Conservation (phyloP, 2,888 invertebrate species). For the Resseliella maxima region DNA sequence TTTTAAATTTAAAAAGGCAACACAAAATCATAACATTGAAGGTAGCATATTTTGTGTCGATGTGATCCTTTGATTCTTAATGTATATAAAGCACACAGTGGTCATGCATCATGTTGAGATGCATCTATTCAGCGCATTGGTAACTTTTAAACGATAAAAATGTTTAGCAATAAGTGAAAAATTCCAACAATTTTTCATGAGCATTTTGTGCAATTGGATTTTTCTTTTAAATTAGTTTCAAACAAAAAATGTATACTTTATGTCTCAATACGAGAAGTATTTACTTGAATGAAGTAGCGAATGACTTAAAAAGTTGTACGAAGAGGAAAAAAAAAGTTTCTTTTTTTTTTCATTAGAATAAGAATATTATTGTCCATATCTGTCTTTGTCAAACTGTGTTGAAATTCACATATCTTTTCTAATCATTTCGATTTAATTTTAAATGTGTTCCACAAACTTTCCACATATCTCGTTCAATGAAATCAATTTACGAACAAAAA, state of each 20-base stretch:
- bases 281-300: neutral
- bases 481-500: neutral
- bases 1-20: too few relatives aligned
- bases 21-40: too few relatives aligned
- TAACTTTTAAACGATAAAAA: too few relatives aligned
- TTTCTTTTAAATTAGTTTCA: neutral
- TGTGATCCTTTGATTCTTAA: too few relatives aligned
- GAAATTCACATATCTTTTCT: constrained; percentile 46
- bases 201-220: constrained; percentile 1
- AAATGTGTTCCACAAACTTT: neutral
- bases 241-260: constrained; percentile 27
- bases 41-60: too few relatives aligned
- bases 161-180: neutral
- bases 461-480: neutral
- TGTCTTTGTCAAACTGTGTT: constrained; percentile 36
- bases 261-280: neutral
- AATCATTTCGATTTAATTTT: neutral
- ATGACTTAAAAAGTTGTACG: constrained; percentile 13
- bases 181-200: neutral
- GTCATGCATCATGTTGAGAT: too few relatives aligned
- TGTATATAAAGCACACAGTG: neutral
- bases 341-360: neutral
- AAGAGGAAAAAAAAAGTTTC: neutral
- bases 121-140: too few relatives aligned
- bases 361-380: constrained; percentile 48